Conservation (phyloP, 2,888 invertebrate genomes). For the Resseliella maxima region DNA sequence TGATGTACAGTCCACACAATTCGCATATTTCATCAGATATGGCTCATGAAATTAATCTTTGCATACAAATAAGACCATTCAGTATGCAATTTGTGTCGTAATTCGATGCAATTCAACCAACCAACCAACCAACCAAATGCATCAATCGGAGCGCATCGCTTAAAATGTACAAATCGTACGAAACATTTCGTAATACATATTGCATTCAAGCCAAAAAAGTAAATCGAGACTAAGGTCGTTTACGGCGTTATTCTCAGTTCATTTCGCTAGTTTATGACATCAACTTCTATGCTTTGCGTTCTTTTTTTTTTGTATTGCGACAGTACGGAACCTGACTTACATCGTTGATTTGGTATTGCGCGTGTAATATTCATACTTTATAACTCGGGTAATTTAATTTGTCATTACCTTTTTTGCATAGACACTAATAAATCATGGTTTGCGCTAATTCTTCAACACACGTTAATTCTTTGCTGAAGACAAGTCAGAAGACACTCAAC, state of each 20-base stretch:
- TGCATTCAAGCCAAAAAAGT: conserved; percentile 12
- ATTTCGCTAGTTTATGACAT: conserved; percentile 25
- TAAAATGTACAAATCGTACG: background rate
- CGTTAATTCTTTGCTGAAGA: too few species aligned
- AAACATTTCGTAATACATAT: background rate
- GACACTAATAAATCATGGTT: conserved; percentile 22
- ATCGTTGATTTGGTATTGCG: background rate
- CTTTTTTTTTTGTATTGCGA: background rate
- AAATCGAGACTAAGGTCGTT: conserved; percentile 39
- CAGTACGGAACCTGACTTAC: conserved; percentile 35
- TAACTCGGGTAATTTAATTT: background rate
- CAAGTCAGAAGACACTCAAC: background rate
- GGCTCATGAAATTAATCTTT: background rate
- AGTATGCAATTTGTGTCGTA: background rate
- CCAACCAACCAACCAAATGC: too few species aligned
- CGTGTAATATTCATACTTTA: background rate
- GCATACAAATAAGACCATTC: background rate
- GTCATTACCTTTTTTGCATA: background rate
- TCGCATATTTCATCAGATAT: background rate
- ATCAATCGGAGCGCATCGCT: conserved; percentile 23
- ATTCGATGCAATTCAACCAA: background rate
- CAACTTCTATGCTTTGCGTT: background rate
- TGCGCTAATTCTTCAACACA: conserved; percentile 29
- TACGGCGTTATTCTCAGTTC: background rate
- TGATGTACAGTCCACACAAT: background rate